phyloP scores from a whole-genome alignment of 2,888 invertebrate genomes.

The Zaprionus bogoriensis region DNA sequence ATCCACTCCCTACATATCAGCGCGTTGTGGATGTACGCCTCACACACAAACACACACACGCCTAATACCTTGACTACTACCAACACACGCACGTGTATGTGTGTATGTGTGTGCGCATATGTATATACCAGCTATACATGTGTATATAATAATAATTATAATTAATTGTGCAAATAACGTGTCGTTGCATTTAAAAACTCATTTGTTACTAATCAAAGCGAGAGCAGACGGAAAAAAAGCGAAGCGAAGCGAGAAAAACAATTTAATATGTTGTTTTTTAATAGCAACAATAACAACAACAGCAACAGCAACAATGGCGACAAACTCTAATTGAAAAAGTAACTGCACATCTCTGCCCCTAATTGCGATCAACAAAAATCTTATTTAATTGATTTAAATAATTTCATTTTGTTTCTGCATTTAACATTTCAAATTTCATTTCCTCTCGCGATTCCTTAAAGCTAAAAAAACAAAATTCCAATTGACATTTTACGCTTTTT shows the following conservation, averaged over 20 bases:
- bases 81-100: slow-evolving; percentile 9
- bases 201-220: slow-evolving; percentile 77
- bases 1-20: slow-evolving; percentile 47
- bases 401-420: slow-evolving; percentile 71
- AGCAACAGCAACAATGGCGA: no score
- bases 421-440: slow-evolving; percentile 34
- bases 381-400: slow-evolving; percentile 81
- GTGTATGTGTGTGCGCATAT: slow-evolving; percentile 26
- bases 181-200: slow-evolving; percentile 67
- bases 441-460: slow-evolving; percentile 19
- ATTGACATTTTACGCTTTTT: slow-evolving; percentile 45
- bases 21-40: slow-evolving; percentile 21
- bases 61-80: no score
- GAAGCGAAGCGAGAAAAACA: slow-evolving; percentile 4
- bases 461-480: slow-evolving; percentile 5
- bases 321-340: slow-evolving; percentile 27
- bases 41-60: slow-evolving; percentile 17
- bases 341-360: slow-evolving; percentile 13
- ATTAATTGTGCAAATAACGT: slow-evolving; percentile 70
- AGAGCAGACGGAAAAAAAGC: slow-evolving; percentile 6
- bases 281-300: no score
- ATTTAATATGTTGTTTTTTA: slow-evolving; percentile 32
- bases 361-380: slow-evolving; percentile 63
- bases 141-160: slow-evolving; percentile 49
- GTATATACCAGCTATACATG: slow-evolving; percentile 30